Percentiles rank a stretch among this genome's conserved stretches.
phyloP scores from a whole-genome alignment of 2,888 invertebrate genomes.

The Orthonevra nobilis region DNA sequence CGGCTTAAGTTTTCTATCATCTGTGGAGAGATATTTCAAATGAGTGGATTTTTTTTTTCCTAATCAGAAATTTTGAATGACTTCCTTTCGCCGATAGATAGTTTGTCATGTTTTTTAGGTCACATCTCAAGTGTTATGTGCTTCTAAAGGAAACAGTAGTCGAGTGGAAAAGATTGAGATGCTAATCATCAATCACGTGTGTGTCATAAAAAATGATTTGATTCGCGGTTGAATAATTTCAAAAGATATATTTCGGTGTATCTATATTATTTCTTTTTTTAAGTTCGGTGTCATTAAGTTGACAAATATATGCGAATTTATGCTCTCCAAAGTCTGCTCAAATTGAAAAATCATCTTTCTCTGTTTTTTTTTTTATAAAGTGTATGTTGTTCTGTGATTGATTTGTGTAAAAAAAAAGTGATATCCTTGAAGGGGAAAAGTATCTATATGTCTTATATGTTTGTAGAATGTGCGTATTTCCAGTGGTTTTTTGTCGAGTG shows the following conservation, averaged over 20 bases:
- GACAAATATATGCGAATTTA: slow-evolving; percentile 10
- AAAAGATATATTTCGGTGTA: no score
- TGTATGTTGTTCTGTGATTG: neutral
- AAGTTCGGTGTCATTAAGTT: slow-evolving; percentile 19
- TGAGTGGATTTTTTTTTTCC: slow-evolving; percentile 8
- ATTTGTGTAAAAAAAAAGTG: neutral
- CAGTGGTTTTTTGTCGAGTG: slow-evolving; percentile 20
- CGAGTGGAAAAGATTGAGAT: slow-evolving; percentile 18
- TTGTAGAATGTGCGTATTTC: no score
- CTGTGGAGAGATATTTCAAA: slow-evolving; percentile 49
- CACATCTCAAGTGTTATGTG: slow-evolving; percentile 15
- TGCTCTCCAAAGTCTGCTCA: neutral
- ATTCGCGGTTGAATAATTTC: slow-evolving; percentile 57
- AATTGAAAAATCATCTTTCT: neutral
- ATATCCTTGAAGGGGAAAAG: slow-evolving; percentile 1
- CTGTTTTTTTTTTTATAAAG: neutral
- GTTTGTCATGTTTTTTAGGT: slow-evolving; percentile 51
- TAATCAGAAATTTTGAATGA: slow-evolving; percentile 55
- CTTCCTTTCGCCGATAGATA: slow-evolving; percentile 38
- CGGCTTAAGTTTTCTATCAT: slow-evolving; percentile 33
- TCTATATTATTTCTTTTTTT: no score
- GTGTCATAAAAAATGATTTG: slow-evolving; percentile 40
- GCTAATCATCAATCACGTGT: slow-evolving; percentile 60
- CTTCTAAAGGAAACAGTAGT: slow-evolving; percentile 34
- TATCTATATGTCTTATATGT: neutral